phyloP scores from a whole-genome alignment of 2,888 invertebrate species.

The Melanargia galathea region DNA sequence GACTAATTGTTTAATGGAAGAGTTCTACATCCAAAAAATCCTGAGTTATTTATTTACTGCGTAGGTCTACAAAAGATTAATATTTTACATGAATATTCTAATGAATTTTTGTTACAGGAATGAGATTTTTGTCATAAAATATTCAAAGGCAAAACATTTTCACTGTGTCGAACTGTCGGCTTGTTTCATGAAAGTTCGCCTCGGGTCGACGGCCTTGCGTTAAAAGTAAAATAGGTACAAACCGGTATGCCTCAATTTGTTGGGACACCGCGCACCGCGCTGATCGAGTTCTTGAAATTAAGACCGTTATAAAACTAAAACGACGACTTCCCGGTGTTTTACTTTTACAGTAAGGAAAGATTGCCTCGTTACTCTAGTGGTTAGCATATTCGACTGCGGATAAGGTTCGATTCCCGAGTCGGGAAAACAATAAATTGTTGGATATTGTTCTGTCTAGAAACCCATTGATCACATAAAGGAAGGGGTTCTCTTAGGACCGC shows the following conservation, averaged over 20 bases:
- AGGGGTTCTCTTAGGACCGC: too few relatives aligned
- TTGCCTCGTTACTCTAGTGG: too few relatives aligned
- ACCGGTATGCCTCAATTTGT: constrained; percentile 24
- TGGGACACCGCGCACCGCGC: constrained; percentile 21
- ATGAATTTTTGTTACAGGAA: constrained; percentile 30
- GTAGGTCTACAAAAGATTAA: background rate
- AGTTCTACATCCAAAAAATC: too few relatives aligned
- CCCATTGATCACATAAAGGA: too few relatives aligned
- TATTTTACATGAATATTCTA: constrained; percentile 19
- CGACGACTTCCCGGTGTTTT: background rate
- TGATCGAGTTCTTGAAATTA: constrained; percentile 18
- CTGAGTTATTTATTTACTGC: too few relatives aligned
- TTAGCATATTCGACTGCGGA: too few relatives aligned
- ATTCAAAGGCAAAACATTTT: constrained; percentile 37
- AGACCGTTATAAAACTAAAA: constrained; percentile 4
- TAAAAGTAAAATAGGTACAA: constrained; percentile 22
- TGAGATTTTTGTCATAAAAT: constrained; percentile 37
- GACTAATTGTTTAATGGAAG: too few relatives aligned
- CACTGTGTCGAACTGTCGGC: constrained; percentile 36
- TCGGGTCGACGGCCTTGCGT: constrained; percentile 31
- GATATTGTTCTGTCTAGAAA: too few relatives aligned
- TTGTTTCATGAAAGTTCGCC: constrained; percentile 37
- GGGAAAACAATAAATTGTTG: too few relatives aligned
- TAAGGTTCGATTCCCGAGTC: too few relatives aligned
- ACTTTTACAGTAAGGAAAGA: too few relatives aligned